Conservation (phyloP, 2,888 invertebrate species). For the Drosophila mimica region DNA sequence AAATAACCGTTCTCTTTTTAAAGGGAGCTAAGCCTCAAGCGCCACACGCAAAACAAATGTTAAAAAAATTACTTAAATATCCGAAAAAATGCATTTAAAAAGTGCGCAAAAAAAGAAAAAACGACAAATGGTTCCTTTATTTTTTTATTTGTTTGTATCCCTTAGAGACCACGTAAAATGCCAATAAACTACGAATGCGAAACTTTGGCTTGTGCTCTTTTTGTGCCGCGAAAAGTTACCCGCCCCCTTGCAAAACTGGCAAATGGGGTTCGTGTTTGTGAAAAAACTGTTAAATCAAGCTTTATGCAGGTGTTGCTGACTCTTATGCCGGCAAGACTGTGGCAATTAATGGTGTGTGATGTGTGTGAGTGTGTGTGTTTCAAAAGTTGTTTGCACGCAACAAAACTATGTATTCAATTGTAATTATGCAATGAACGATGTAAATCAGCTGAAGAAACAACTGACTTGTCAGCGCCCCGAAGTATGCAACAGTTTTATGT, state of each 20-base stretch:
- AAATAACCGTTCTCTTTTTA: not conserved
- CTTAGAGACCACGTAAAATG: slow-evolving; percentile 64
- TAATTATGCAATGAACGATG: slow-evolving; percentile 42
- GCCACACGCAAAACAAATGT: slow-evolving; percentile 55
- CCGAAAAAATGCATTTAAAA: slow-evolving; percentile 68
- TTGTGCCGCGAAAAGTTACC: slow-evolving; percentile 40
- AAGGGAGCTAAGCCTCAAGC: not conserved
- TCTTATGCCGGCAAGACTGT: slow-evolving; percentile 40
- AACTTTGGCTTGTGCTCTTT: slow-evolving; percentile 61
- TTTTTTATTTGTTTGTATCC: slow-evolving; percentile 3
- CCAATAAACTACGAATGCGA: slow-evolving; percentile 69
- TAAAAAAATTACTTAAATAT: slow-evolving; percentile 71
- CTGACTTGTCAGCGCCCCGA: slow-evolving; percentile 6
- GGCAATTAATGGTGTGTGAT: slow-evolving; percentile 39
- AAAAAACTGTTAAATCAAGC: slow-evolving; percentile 67
- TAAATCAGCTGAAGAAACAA: slow-evolving; percentile 17
- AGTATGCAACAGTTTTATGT: slow-evolving; percentile 49
- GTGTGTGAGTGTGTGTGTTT: slow-evolving; percentile 17
- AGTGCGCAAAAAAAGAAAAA: slow-evolving; percentile 35
- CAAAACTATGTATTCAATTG: slow-evolving; percentile 52
- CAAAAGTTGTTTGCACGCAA: slow-evolving; percentile 44
- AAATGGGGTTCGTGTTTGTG: slow-evolving; percentile 57
- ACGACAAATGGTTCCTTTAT: not conserved
- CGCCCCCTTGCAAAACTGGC: slow-evolving; percentile 36
- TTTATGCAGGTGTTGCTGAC: slow-evolving; percentile 60